Conservation (phyloP, 2,888 invertebrate species). For the Podotricha telesiphe region DNA sequence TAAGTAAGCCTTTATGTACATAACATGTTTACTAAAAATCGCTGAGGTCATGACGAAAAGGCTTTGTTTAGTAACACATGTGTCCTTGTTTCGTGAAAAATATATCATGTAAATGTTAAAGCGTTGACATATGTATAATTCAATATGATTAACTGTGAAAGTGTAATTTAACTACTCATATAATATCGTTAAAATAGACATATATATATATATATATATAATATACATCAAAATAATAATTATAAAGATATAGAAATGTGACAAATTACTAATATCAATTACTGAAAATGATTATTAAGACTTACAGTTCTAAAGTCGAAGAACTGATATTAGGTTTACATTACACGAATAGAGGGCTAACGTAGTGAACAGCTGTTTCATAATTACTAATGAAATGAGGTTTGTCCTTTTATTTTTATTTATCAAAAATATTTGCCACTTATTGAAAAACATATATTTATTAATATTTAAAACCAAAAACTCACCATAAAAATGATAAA, state of each 20-base stretch:
- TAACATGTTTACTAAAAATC: conserved; percentile 52
- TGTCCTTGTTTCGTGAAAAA: conserved; percentile 58
- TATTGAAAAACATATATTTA: not conserved
- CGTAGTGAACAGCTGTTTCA: conserved; percentile 2
- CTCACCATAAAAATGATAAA: conserved; percentile 71
- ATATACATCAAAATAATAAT: not conserved
- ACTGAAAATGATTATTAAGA: not conserved
- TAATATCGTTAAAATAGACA: too few relatives aligned
- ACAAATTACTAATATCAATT: too few relatives aligned
- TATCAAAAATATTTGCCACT: not conserved
- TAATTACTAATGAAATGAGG: not conserved
- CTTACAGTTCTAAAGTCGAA: not conserved
- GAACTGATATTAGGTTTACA: not conserved
- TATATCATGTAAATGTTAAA: conserved; percentile 3
- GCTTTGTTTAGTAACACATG: conserved; percentile 62
- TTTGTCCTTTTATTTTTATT: not conserved
- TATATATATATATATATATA: too few relatives aligned
- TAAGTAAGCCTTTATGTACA: not conserved
- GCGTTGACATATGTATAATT: not conserved
- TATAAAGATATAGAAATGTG: too few relatives aligned
- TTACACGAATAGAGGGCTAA: not conserved
- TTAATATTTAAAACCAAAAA: not conserved
- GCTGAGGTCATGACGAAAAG: conserved; percentile 60
- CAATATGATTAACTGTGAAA: too few relatives aligned
- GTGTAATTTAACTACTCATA: too few relatives aligned